Percentiles rank a stretch among this genome's conserved stretches.
Conservation (phyloP, 2,113 vertebrate genomes). For the Eurystomus gularis region DNA sequence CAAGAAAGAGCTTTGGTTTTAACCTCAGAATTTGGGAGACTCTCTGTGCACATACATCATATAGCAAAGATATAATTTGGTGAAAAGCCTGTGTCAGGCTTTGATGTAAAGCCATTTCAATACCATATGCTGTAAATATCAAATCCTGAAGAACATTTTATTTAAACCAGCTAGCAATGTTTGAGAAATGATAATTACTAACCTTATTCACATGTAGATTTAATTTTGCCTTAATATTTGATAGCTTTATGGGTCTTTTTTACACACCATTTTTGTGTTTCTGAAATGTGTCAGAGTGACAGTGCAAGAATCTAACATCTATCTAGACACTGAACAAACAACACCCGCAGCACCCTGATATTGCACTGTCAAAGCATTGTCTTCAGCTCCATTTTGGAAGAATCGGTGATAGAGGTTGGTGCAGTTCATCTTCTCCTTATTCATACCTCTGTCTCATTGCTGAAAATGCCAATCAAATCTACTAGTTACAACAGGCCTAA, state of each 20-base stretch:
- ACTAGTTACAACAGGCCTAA: not conserved
- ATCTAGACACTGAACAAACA: constrained; percentile 2
- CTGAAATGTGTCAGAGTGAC: not conserved
- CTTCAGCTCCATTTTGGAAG: not conserved
- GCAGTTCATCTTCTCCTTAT: not conserved
- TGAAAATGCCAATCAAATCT: not conserved
- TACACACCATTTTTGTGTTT: not conserved
- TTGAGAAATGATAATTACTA: constrained; percentile 35
- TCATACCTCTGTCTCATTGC: not conserved
- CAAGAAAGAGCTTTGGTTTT: constrained; percentile 30
- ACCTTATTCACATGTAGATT: constrained; percentile 19
- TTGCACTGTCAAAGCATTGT: not conserved
- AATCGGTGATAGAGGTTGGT: not conserved
- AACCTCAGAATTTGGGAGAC: constrained; percentile 4
- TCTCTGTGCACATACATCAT: not conserved
- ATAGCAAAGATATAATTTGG: not conserved
- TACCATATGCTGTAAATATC: not conserved
- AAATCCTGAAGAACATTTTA: constrained; percentile 7
- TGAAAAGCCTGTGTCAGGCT: constrained; percentile 1
- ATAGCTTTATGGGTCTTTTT: constrained; percentile 4
- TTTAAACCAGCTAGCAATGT: not conserved
- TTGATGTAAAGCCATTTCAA: constrained; percentile 8
- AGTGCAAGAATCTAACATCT: not conserved
- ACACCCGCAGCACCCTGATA: not conserved
- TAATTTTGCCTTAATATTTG: constrained; percentile 17